Conservation (phyloP, 2,888 invertebrate species). For the Ormyrus pomaceus region DNA sequence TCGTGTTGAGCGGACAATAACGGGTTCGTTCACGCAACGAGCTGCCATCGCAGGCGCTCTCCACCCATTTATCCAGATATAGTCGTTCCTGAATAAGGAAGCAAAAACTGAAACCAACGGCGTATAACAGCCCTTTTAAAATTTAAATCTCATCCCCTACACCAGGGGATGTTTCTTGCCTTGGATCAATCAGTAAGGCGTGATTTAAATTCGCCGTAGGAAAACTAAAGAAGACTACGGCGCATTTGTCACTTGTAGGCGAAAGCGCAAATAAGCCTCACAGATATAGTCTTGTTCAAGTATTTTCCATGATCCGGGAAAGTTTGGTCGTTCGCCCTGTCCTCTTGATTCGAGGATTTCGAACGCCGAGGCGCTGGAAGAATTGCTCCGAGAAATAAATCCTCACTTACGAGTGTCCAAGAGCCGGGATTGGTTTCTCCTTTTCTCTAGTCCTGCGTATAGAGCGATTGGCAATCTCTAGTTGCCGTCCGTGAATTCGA, state of each 20-base stretch:
- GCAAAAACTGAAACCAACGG: constrained; percentile 64
- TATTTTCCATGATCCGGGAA: constrained; percentile 41
- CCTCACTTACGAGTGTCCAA: constrained; percentile 55
- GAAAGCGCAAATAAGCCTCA: constrained; percentile 38
- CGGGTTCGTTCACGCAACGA: constrained; percentile 25
- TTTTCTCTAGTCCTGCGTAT: constrained; percentile 7
- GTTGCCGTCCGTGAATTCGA: neutral
- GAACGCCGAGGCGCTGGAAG: constrained; percentile 34
- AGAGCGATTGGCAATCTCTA: constrained; percentile 47
- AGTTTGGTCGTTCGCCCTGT: constrained; percentile 44
- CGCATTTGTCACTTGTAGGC: constrained; percentile 27
- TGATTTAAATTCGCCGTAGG: constrained; percentile 19
- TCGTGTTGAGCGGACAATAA: constrained; percentile 23
- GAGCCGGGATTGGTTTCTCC: constrained; percentile 52
- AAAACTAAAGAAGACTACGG: neutral
- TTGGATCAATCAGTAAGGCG: neutral
- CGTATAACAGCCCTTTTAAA: constrained; percentile 59
- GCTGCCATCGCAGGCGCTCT: no score
- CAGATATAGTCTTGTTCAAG: constrained; percentile 47
- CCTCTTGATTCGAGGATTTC: constrained; percentile 23
- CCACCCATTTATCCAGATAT: constrained; percentile 22
- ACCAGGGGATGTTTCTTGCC: no score
- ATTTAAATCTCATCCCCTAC: constrained; percentile 64
- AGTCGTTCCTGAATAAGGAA: constrained; percentile 39
- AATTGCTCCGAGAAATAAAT: constrained; percentile 56